Evolutionary conservation across 2,797 vertebrate species (phyloP), one percentile per base, ranked within the genome.

Genomic region (Arctocebus calabarensis): DNA sequence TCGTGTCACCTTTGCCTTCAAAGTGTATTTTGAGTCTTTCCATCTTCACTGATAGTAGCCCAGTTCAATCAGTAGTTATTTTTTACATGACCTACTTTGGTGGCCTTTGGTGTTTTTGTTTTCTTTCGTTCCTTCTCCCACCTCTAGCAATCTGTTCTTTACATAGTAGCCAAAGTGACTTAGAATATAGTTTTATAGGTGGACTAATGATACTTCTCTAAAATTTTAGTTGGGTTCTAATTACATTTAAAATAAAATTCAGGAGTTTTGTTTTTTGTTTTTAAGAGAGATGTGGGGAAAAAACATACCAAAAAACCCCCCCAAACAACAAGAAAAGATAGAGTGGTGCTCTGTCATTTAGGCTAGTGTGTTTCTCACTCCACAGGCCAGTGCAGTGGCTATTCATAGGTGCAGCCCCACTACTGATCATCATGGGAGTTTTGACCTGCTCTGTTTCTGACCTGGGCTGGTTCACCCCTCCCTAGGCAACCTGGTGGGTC

Each of bases 211-310:
- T 64, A 89, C 4, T 55, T 79, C n/a, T 73, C 6, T 71, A 82
- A 90, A 88, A 61, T 83, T 85, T 57, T 9, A 32, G 34, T 78
- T 82, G 66, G 29, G 48, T 96, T 95, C 34, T 96, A n/a, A 66
- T 48, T 90, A 29, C 25, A 88, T 25, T 59, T 84, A 81, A 66
- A 20, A 57, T 71, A 45, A 57, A 64, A 62, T 43, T 84, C 79
- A 89, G 23, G 17, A 48, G 25, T 79, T 57, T 79, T 79, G 3
- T 66, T 19, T 17, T 17, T 17, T 14, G 6, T 66, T 66, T 66
- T 66, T n/a, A n/a, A 66, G n/a, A n/a, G 29, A 66, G 64, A 32
- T 64, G 32, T 16, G 17, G 17, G 64, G 16, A 52, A 52, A 2
- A 48, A 48, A 14, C 13, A 48, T n/a, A n/a, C n/a, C n/a, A 48